Conservation (phyloP, 1,140 invertebrate genomes). For the Metopolophium dirhodum region DNA sequence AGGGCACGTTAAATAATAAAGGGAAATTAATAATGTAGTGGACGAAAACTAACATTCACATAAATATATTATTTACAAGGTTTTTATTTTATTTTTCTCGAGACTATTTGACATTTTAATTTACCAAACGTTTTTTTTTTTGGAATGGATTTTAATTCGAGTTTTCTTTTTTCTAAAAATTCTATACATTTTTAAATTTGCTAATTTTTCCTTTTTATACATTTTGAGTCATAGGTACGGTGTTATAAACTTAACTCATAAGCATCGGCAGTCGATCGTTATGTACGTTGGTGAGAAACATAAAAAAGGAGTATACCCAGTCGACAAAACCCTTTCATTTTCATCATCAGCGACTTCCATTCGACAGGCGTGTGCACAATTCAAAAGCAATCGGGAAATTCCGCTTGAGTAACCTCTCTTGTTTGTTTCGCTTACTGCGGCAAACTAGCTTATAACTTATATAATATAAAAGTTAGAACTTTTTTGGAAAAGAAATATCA, state of each 20-base stretch:
- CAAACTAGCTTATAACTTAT: conserved; percentile 31
- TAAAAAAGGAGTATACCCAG: background rate
- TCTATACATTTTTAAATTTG: background rate
- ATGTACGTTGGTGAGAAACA: background rate
- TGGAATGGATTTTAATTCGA: too few species aligned
- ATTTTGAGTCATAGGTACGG: background rate
- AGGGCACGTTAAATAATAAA: background rate
- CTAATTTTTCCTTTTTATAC: background rate
- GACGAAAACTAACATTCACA: background rate
- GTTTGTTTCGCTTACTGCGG: conserved; percentile 15
- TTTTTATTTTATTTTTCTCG: background rate
- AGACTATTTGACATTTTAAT: background rate
- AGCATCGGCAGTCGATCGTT: background rate
- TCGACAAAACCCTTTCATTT: conserved; percentile 34
- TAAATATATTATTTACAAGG: background rate
- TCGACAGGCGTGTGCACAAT: conserved; percentile 21
- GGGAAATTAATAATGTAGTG: background rate
- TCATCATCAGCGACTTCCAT: background rate
- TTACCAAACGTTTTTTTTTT: background rate
- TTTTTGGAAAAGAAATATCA: conserved; percentile 13
- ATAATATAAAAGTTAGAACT: conserved; percentile 23
- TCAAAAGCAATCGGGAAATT: conserved; percentile 51
- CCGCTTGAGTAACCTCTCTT: conserved; percentile 32
- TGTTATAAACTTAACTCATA: background rate
- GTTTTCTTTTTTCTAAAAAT: background rate